Evolutionary conservation across 1,140 invertebrate species (phyloP), one percentile per base, ranked within the genome.

Genomic region (Daktulosphaira vitifoliae): DNA sequence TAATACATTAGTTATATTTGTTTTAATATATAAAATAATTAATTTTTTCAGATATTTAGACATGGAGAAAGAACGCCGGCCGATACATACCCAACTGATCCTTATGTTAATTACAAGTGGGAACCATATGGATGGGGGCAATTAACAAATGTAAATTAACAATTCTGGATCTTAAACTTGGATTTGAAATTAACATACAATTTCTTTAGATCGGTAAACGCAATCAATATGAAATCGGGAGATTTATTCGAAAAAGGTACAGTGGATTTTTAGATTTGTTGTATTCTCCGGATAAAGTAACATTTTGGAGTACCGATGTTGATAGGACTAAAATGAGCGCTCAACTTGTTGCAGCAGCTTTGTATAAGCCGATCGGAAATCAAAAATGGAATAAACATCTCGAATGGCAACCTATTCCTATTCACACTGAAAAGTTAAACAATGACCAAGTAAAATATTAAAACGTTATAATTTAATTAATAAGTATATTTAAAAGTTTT

Each of bases 331-430:
- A 84, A 67, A 92, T 91, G 85, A 95, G 90, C 73, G 89, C 88
- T 1, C 82, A 86, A 71, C 79, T 83, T 37, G 79, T 93, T 56
- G 77, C 94, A 22, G 89, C 91, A 7, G 90, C 88, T 22, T 76
- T 96, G 37, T 95, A 84, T 76, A 87, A 86, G 22, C 90, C 91
- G 0, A 73, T 74, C 22, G 75, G 80, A 6, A 75, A 81, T 23
- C 83, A 89, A 71, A 77, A 82, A 66, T 92, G 91, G 81, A 81
- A 89, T 70, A 73, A 78, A 0, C 76, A 82, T 48, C 76, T 96
- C 46, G 71, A 75, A 0, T 96, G 92, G 92, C 88, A 90, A 70
- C 92, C 92, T 0, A 84, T 96, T 70, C 88, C 92, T 1, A 82
- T 96, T 15, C 86, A 90, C 74, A 84, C 86, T 5, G 74, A 82